Conservation (phyloP, 1,140 invertebrate genomes). For the Mylabris phalerata region DNA sequence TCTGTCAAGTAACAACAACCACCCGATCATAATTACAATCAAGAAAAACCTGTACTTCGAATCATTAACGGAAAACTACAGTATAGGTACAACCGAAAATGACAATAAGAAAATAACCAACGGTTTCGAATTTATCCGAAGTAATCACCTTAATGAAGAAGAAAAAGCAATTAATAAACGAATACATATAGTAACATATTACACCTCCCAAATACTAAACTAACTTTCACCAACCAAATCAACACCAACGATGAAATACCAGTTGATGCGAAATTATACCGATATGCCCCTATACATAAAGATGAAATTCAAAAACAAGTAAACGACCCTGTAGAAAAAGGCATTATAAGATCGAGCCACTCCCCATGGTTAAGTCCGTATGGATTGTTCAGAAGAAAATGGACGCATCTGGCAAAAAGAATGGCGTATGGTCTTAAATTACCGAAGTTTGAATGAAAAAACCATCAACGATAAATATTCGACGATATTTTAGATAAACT, state of each 20-base stretch:
- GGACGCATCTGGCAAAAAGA: not conserved
- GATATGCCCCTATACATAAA: slow-evolving; percentile 2
- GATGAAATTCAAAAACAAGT: slow-evolving; percentile 1
- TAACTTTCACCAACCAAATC: not conserved
- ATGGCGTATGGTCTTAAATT: not conserved
- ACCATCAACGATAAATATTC: not conserved
- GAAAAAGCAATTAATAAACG: no score
- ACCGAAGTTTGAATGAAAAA: not conserved
- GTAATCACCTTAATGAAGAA: no score
- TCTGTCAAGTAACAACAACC: no score
- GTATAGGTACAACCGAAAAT: no score
- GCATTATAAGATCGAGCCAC: not conserved
- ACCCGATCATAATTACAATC: no score
- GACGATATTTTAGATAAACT: not conserved
- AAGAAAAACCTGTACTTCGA: no score
- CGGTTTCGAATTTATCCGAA: no score
- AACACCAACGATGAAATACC: not conserved
- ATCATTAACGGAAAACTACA: no score
- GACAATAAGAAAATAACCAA: no score
- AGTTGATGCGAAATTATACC: not conserved
- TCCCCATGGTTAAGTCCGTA: not conserved
- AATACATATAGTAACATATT: not conserved
- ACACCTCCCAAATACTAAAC: not conserved
- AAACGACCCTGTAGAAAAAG: not conserved
- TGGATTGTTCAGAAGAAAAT: not conserved